Evolutionary conservation across 2,888 invertebrate genomes (phyloP).

Genomic region (Tethea ocularis): DNA sequence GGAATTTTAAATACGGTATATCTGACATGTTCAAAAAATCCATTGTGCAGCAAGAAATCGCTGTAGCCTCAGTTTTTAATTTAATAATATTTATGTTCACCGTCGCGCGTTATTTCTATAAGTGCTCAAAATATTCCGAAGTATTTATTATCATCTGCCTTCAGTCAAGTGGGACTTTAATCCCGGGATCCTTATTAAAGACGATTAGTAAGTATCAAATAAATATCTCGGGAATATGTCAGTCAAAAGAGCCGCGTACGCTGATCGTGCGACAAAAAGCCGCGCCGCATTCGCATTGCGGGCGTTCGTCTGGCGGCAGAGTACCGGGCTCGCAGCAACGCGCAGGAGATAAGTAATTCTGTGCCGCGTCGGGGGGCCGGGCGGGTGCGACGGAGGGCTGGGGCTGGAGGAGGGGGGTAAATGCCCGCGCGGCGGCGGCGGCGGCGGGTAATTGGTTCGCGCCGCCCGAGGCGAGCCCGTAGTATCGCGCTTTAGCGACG

Average conservation of each 20-base stretch:
- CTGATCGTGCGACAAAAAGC: conserved; percentile 54
- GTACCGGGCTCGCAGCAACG: conserved; percentile 69
- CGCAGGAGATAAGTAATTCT: conserved; percentile 73
- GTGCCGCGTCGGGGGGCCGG: conserved; percentile 49
- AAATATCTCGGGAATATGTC: background rate
- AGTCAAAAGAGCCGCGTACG: conserved; percentile 22
- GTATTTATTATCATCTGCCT: background rate
- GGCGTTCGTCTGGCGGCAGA: conserved; percentile 75
- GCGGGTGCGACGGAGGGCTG: conserved; percentile 29
- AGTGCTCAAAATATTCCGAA: background rate
- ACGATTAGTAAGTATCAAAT: background rate
- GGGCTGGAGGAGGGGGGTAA: conserved; percentile 65
- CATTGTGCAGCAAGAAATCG: too few relatives aligned
- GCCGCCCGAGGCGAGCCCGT: conserved; percentile 83
- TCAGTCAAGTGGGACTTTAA: conserved; percentile 1
- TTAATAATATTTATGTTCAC: background rate
- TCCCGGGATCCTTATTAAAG: background rate
- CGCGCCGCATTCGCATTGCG: conserved; percentile 72
- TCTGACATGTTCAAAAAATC: too few relatives aligned
- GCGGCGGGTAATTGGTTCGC: conserved; percentile 83
- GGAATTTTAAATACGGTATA: too few relatives aligned
- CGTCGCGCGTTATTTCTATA: background rate
- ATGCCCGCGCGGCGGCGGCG: conserved; percentile 76
- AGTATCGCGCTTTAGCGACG: conserved; percentile 84
- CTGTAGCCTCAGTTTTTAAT: too few relatives aligned